phyloP scores from a whole-genome alignment of 2,888 invertebrate species.

The Ophion ellenae region DNA sequence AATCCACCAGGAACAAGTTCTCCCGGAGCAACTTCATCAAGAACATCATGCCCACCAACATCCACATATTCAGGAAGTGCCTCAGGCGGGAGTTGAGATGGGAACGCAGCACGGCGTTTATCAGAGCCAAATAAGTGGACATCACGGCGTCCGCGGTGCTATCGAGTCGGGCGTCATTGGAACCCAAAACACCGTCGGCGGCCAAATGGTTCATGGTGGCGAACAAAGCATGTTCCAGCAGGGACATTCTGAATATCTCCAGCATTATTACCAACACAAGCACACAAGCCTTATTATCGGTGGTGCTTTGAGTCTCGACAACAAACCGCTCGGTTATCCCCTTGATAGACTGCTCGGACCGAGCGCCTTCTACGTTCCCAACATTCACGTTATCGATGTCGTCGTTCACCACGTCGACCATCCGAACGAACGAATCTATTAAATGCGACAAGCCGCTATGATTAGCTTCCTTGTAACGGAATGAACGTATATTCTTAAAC shows the following conservation, averaged over 20 bases:
- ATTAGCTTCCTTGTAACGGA: slow-evolving; percentile 2
- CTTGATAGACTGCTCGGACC: slow-evolving; percentile 85
- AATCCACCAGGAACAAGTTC: slow-evolving; percentile 51
- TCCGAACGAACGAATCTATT: slow-evolving; percentile 65
- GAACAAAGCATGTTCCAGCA: slow-evolving; percentile 36
- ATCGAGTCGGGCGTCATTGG: slow-evolving; percentile 43
- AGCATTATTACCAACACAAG: slow-evolving; percentile 75
- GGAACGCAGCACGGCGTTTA: slow-evolving; percentile 26
- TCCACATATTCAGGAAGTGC: slow-evolving; percentile 18
- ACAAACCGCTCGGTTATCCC: slow-evolving; percentile 86
- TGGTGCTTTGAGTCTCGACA: slow-evolving; percentile 83
- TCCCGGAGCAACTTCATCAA: slow-evolving; percentile 49
- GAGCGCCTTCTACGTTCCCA: slow-evolving; percentile 82
- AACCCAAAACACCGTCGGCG: slow-evolving; percentile 35
- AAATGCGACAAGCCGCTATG: not conserved
- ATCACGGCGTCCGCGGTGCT: slow-evolving; percentile 28
- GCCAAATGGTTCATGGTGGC: slow-evolving; percentile 56
- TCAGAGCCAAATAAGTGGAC: slow-evolving; percentile 46
- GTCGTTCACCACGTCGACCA: slow-evolving; percentile 85
- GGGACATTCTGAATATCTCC: slow-evolving; percentile 68
- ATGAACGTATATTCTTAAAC: slow-evolving; percentile 10
- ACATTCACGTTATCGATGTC: slow-evolving; percentile 85
- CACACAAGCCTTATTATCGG: slow-evolving; percentile 78
- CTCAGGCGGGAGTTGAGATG: slow-evolving; percentile 12
- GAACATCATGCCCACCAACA: slow-evolving; percentile 39